These are phyloP conservation scores for Nymphicus hollandicus DNA, from an alignment of 2,113 vertebrate species.

Conservation along the genomic window DNA sequence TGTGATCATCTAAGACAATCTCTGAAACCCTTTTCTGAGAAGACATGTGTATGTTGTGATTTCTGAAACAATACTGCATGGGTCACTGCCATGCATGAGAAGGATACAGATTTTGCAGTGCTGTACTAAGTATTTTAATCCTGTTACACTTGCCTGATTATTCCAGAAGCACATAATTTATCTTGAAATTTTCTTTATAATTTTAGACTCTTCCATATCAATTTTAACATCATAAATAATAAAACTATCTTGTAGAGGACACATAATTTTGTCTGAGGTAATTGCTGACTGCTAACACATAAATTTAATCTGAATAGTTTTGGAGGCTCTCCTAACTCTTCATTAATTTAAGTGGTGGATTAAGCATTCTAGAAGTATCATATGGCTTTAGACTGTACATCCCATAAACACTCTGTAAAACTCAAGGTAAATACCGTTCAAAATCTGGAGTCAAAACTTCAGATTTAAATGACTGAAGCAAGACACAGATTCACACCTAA, in stretches of 20 bases:
- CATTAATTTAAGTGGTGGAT: neutral
- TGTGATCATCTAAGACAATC: neutral
- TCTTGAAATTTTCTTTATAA: neutral
- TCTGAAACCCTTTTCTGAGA: neutral
- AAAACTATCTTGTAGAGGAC: neutral
- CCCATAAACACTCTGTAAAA: neutral
- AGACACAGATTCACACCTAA: neutral
- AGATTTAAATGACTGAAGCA: neutral
- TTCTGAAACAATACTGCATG: neutral
- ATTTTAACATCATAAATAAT: neutral
- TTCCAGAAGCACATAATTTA: neutral
- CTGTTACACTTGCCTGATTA: neutral
- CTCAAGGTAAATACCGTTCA: neutral
- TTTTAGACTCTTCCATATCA: neutral
- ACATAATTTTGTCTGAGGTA: neutral
- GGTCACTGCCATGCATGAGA: neutral
- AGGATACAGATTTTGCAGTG: neutral
- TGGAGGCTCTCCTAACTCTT: neutral
- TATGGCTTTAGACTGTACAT: neutral
- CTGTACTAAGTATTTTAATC: neutral
- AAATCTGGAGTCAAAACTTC: neutral
- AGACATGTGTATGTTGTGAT: rapidly evolving
- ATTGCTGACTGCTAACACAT: neutral
- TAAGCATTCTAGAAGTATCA: neutral
- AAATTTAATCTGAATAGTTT: neutral